These are phyloP conservation scores for Acrocephalus kingi DNA, from an alignment of 2,113 vertebrate genomes.

Conservation along the genomic window DNA sequence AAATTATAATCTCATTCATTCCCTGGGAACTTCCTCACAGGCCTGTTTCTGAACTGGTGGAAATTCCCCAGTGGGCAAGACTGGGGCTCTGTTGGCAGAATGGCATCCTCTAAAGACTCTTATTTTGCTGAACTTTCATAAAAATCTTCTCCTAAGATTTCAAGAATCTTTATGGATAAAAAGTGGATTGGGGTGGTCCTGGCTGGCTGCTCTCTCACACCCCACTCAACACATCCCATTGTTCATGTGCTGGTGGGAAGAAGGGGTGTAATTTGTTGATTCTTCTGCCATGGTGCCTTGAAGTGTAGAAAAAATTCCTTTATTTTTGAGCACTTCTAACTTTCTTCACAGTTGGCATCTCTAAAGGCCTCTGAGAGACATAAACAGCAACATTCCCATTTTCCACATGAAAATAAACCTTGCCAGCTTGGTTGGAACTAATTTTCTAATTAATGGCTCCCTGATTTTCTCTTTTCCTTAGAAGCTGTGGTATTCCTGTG, in stretches of 20 bases:
- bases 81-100: neutral
- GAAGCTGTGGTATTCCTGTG: neutral
- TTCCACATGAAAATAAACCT: neutral
- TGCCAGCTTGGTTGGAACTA: neutral
- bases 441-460: constrained; percentile 21
- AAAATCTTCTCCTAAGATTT: neutral
- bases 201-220: neutral
- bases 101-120: neutral
- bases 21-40: neutral
- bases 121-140: neutral
- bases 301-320: neutral
- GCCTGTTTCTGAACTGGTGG: neutral
- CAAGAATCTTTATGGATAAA: neutral
- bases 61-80: neutral
- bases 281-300: neutral
- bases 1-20: neutral
- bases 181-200: neutral
- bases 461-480: neutral
- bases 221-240: neutral
- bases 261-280: neutral
- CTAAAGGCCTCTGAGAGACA: neutral
- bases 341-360: neutral
- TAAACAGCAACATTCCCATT: neutral
- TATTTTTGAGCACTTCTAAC: neutral
- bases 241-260: neutral